A percentile compares a stretch with the other conserved stretches of the same genome.
Evolutionary conservation across 2,113 vertebrate genomes (phyloP).

Genomic region (Mandrillus leucophaeus): DNA sequence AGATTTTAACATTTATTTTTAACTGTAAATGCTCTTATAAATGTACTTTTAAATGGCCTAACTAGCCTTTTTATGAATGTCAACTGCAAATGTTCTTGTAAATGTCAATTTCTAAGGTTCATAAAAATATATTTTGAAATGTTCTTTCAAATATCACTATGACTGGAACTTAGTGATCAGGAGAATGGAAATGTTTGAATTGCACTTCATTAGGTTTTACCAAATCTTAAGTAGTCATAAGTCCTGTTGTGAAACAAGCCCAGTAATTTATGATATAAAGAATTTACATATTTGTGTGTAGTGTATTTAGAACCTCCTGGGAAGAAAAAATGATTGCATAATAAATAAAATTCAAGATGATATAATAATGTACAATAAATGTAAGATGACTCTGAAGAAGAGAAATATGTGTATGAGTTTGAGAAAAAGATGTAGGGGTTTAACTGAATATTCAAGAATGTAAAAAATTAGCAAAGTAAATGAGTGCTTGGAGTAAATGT

Average conservation of each 20-base stretch:
- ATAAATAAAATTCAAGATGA: neutral
- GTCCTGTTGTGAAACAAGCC: neutral
- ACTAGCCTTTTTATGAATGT: constrained; percentile 10
- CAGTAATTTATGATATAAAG: neutral
- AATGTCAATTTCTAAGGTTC: constrained; percentile 44
- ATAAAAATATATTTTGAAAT: constrained; percentile 55
- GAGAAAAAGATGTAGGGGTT: neutral
- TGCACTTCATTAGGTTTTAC: neutral
- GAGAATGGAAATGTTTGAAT: neutral
- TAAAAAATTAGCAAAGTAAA: neutral
- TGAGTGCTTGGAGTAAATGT: neutral
- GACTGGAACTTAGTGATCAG: neutral
- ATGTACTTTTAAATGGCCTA: constrained; percentile 29
- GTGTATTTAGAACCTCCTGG: neutral
- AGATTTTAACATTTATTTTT: constrained; percentile 39
- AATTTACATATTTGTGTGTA: neutral
- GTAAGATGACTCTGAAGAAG: neutral
- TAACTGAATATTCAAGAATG: neutral
- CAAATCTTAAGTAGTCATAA: neutral
- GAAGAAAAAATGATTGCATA: neutral
- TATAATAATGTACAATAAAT: neutral
- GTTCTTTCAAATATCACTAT: constrained; percentile 20
- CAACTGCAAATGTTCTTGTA: constrained; percentile 39
- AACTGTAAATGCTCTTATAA: constrained; percentile 20
- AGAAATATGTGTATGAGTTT: neutral